These are phyloP conservation scores for Nemotelus nigrinus DNA, from an alignment of 2,888 invertebrate genomes.

Conservation along the genomic window DNA sequence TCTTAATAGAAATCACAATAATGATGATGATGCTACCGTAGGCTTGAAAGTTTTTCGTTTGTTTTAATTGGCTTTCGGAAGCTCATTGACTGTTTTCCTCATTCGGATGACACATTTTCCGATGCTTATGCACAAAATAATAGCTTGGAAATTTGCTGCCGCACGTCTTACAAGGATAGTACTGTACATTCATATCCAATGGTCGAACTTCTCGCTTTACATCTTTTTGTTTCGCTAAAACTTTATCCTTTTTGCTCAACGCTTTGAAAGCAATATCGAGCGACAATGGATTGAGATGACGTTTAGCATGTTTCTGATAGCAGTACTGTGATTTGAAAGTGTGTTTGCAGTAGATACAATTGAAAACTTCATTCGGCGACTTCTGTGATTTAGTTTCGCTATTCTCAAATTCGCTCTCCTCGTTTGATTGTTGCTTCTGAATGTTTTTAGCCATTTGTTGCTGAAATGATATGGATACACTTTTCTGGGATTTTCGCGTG, in stretches of 20 bases:
- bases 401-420: conserved; percentile 31
- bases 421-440: conserved; percentile 41
- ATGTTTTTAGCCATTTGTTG: conserved; percentile 65
- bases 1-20: too few species aligned
- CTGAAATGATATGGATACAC: conserved; percentile 63
- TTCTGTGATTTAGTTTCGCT: conserved; percentile 50
- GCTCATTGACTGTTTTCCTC: conserved; percentile 56
- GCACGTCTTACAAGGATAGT: conserved; percentile 93
- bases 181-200: conserved; percentile 83
- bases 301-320: conserved; percentile 81
- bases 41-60: too few species aligned
- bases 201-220: conserved; percentile 71
- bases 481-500: conserved; percentile 61
- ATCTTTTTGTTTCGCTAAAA: conserved; percentile 1
- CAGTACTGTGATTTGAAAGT: conserved; percentile 87
- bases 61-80: too few species aligned
- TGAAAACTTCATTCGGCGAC: conserved; percentile 67
- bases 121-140: conserved; percentile 92
- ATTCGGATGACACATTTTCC: conserved; percentile 82
- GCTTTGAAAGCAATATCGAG: conserved; percentile 57
- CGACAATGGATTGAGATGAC: conserved; percentile 73
- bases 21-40: too few species aligned
- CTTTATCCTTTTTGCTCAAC: not conserved
- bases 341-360: conserved; percentile 80
- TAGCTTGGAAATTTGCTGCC: conserved; percentile 93